These are phyloP conservation scores for Lordiphosa andalusiaca DNA, from an alignment of 2,888 invertebrate species.

Conservation along the genomic window DNA sequence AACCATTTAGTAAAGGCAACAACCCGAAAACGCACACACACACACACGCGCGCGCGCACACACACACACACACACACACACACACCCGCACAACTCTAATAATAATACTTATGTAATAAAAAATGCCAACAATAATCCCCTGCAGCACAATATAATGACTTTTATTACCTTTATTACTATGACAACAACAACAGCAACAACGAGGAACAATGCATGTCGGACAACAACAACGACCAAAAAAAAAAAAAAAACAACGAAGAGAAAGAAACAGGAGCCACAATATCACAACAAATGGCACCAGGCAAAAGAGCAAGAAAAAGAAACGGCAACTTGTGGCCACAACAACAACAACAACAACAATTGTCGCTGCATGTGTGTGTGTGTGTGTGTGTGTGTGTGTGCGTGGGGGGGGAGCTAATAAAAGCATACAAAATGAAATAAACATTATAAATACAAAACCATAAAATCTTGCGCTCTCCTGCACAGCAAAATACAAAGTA, in stretches of 20 bases:
- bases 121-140: constrained; percentile 64
- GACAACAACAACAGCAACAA: constrained; percentile 31
- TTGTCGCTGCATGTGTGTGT: constrained; percentile 16
- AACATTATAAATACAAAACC: constrained; percentile 72
- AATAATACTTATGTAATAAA: constrained; percentile 50
- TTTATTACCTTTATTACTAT: constrained; percentile 73
- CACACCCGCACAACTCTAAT: constrained; percentile 44
- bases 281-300: constrained; percentile 22
- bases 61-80: constrained; percentile 16
- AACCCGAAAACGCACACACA: constrained; percentile 22
- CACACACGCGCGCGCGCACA: constrained; percentile 14
- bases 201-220: constrained; percentile 50
- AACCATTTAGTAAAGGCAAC: constrained; percentile 28
- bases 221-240: constrained; percentile 23
- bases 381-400: not conserved
- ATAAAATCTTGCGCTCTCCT: constrained; percentile 51
- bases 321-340: constrained; percentile 17
- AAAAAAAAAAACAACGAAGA: constrained; percentile 1
- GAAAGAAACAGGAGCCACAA: constrained; percentile 28
- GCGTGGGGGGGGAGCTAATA: constrained; percentile 55
- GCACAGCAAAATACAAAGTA: constrained; percentile 16
- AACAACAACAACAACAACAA: constrained; percentile 16
- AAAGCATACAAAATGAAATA: constrained; percentile 67
- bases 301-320: constrained; percentile 19
- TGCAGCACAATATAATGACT: constrained; percentile 74